These are phyloP conservation scores for Cephus pygmeus DNA, from an alignment of 2,888 invertebrate species.

Conservation along the genomic window DNA sequence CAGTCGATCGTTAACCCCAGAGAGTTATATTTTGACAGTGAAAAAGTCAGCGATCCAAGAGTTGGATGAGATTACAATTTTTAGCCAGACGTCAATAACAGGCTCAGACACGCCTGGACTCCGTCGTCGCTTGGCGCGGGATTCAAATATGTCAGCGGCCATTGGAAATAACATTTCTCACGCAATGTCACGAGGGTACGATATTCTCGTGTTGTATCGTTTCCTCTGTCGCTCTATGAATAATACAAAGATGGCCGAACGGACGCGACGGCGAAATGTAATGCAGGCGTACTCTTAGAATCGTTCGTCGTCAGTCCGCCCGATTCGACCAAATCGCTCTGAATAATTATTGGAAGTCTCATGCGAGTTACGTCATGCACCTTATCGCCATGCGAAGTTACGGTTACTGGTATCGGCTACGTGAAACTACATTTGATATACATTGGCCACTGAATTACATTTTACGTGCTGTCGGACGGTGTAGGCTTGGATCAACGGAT, in stretches of 20 bases:
- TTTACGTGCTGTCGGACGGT: not conserved
- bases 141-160: not conserved
- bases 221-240: slow-evolving; percentile 47
- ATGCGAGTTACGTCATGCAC: not conserved
- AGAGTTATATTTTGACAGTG: too few relatives aligned
- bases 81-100: too few relatives aligned
- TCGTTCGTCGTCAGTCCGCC: not conserved
- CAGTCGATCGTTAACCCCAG: too few relatives aligned
- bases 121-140: not conserved
- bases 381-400: not conserved
- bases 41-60: too few relatives aligned
- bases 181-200: slow-evolving; percentile 9
- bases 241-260: slow-evolving; percentile 39
- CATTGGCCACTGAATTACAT: not conserved
- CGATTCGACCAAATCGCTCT: too few relatives aligned
- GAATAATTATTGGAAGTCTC: not conserved
- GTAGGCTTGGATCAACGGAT: not conserved
- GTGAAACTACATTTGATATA: not conserved
- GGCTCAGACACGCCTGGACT: not conserved
- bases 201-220: slow-evolving; percentile 34
- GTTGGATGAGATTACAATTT: too few relatives aligned
- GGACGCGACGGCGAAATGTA: slow-evolving; percentile 29
- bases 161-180: not conserved
- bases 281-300: not conserved
- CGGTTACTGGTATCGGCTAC: not conserved